These are phyloP conservation scores for Drosophila borealis DNA, from an alignment of 2,888 invertebrate genomes.

Conservation along the genomic window DNA sequence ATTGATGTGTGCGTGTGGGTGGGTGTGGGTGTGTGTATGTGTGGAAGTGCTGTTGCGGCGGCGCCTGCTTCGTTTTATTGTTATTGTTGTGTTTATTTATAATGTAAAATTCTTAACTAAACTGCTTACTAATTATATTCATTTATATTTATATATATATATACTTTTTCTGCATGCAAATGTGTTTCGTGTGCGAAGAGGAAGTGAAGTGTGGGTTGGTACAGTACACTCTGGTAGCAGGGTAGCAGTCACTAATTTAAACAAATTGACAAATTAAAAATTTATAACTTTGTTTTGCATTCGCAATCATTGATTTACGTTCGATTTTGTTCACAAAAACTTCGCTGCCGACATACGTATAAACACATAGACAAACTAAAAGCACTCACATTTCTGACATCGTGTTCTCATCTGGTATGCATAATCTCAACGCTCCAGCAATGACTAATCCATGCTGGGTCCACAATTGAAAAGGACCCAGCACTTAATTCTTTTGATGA, in stretches of 20 bases:
- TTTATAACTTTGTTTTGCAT: slow-evolving; percentile 26
- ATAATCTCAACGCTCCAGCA: slow-evolving; percentile 77
- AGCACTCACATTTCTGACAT: slow-evolving; percentile 64
- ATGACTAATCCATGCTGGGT: slow-evolving; percentile 69
- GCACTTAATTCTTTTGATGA: slow-evolving; percentile 64
- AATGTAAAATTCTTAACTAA: slow-evolving; percentile 80
- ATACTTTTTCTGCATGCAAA: slow-evolving; percentile 68
- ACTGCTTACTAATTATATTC: slow-evolving; percentile 77
- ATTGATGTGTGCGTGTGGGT: slow-evolving; percentile 34
- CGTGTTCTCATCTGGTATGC: slow-evolving; percentile 52
- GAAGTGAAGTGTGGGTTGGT: slow-evolving; percentile 29
- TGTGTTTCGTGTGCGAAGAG: slow-evolving; percentile 58
- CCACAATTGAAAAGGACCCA: slow-evolving; percentile 32
- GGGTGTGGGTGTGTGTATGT: slow-evolving; percentile 16
- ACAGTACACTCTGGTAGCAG: slow-evolving; percentile 20
- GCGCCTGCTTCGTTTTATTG: slow-evolving; percentile 53
- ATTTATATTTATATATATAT: slow-evolving; percentile 73
- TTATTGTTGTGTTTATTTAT: slow-evolving; percentile 51
- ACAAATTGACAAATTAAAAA: slow-evolving; percentile 42
- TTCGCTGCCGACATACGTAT: slow-evolving; percentile 46
- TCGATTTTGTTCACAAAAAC: slow-evolving; percentile 45
- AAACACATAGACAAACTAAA: slow-evolving; percentile 70
- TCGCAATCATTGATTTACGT: slow-evolving; percentile 34
- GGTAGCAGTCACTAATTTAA: slow-evolving; percentile 28
- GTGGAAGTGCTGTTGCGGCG: slow-evolving; percentile 30